Evolutionary conservation across 2,888 invertebrate genomes (phyloP).

Genomic region (Parnassius mnemosyne): DNA sequence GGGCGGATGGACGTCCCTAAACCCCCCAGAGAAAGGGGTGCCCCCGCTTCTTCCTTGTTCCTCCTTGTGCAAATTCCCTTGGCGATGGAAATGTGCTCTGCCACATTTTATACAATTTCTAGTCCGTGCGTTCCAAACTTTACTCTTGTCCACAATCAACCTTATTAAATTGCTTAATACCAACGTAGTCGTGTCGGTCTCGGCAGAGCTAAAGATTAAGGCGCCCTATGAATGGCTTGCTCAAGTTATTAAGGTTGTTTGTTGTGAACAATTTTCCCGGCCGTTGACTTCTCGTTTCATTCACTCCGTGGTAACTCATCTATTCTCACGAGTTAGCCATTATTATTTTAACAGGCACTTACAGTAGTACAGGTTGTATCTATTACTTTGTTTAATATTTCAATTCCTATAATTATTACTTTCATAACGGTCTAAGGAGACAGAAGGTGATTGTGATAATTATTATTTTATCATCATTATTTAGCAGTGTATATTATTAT

Average conservation of each 20-base stretch:
- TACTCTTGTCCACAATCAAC: conserved; percentile 43
- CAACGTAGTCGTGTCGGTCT: conserved; percentile 32
- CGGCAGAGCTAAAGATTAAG: conserved; percentile 43
- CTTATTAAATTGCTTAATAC: conserved; percentile 35
- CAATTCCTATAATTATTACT: neutral
- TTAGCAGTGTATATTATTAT: too few species aligned
- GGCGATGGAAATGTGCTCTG: conserved; percentile 80
- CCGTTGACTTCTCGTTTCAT: conserved; percentile 68
- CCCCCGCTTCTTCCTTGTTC: conserved; percentile 77
- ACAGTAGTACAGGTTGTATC: neutral
- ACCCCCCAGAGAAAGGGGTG: conserved; percentile 72
- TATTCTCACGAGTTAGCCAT: conserved; percentile 39
- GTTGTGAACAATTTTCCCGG: conserved; percentile 58
- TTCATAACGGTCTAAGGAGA: too few species aligned
- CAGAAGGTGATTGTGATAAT: too few species aligned
- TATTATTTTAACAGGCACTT: conserved; percentile 29
- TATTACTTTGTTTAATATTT: neutral
- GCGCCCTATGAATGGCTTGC: conserved; percentile 54
- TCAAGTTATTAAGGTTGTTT: conserved; percentile 62
- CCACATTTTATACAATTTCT: conserved; percentile 81
- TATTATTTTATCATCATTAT: too few species aligned
- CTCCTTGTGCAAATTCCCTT: conserved; percentile 81
- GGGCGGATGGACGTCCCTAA: conserved; percentile 72
- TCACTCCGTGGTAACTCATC: conserved; percentile 46
- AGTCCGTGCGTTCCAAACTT: conserved; percentile 64